These are phyloP conservation scores for Oscarella lobularis DNA, from an alignment of 37 sponge, comb jelly and placozoan genomes.

Conservation along the genomic window DNA sequence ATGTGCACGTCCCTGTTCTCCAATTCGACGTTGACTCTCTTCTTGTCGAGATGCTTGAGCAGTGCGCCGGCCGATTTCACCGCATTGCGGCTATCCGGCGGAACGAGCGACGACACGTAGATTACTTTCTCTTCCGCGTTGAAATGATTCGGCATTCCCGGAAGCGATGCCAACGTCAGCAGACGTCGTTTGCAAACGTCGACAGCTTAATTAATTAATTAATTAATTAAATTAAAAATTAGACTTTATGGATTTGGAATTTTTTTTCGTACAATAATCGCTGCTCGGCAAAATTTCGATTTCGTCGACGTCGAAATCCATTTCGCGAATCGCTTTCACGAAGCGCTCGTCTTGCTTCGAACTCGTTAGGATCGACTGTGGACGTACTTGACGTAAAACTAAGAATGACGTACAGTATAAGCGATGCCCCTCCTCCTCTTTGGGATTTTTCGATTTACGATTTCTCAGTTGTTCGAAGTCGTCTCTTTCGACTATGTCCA, in stretches of 20 bases:
- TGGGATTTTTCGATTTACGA: slow-evolving; percentile 22
- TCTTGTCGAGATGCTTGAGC: slow-evolving; percentile 80
- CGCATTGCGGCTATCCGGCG: slow-evolving; percentile 36
- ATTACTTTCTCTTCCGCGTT: slow-evolving; percentile 41
- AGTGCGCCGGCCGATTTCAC: slow-evolving; percentile 66
- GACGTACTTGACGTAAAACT: slow-evolving; percentile 62
- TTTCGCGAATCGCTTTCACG: too few relatives aligned
- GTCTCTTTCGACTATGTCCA: slow-evolving; percentile 50
- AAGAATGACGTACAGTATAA: too few relatives aligned
- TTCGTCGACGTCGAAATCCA: too few relatives aligned
- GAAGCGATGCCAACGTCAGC: slow-evolving; percentile 21
- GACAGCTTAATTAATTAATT: slow-evolving; percentile 8
- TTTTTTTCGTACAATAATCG: slow-evolving; percentile 41
- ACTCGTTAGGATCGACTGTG: slow-evolving; percentile 46
- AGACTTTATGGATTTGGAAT: not conserved
- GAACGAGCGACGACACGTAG: slow-evolving; percentile 46
- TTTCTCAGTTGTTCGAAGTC: slow-evolving; percentile 44
- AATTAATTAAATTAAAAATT: not conserved
- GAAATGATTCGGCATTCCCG: slow-evolving; percentile 27
- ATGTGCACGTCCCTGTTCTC: slow-evolving; percentile 51
- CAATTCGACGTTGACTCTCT: slow-evolving; percentile 71
- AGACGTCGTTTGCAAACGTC: slow-evolving; percentile 49
- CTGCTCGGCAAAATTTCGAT: slow-evolving; percentile 57
- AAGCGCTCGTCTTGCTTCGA: slow-evolving; percentile 63
- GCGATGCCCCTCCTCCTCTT: too few relatives aligned